These are phyloP conservation scores for Lucifuga dentata DNA, from an alignment of 2,113 vertebrate genomes.

Conservation along the genomic window DNA sequence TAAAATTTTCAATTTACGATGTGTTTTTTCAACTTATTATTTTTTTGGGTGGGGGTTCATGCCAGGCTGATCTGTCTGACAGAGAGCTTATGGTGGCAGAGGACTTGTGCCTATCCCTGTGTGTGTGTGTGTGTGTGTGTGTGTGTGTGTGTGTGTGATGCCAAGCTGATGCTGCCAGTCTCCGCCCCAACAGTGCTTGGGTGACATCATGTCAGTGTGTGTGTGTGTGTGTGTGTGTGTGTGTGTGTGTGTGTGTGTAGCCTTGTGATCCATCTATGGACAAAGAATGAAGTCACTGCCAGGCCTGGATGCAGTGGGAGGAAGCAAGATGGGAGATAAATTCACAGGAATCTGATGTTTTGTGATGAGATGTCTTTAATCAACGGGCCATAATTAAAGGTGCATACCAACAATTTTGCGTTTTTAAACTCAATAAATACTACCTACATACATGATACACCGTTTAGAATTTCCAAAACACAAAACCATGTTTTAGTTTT, in stretches of 20 bases:
- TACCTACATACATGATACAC: too few species aligned
- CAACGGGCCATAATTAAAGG: too few species aligned
- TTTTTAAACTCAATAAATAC: too few species aligned
- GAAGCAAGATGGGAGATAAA: background rate
- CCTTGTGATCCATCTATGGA: constrained; percentile 60
- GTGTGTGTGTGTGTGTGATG: constrained; percentile 37
- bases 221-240: constrained; percentile 4
- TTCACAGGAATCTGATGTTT: background rate
- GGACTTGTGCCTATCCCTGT: constrained; percentile 27
- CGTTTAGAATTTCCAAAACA: too few species aligned
- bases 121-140: constrained; percentile 15
- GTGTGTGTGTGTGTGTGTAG: constrained; percentile 22
- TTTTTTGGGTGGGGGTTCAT: constrained; percentile 48
- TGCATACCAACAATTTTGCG: too few species aligned
- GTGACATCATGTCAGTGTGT: constrained; percentile 66
- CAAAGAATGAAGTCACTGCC: constrained; percentile 59
- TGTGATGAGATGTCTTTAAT: background rate
- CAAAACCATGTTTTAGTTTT: too few species aligned
- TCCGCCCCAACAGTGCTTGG: constrained; percentile 57
- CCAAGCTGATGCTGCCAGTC: constrained; percentile 67
- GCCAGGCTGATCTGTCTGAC: constrained; percentile 64
- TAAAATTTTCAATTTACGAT: too few species aligned
- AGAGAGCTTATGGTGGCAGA: constrained; percentile 56
- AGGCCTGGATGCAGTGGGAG: constrained; percentile 12
- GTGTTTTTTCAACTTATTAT: constrained; percentile 44